These are phyloP conservation scores for Pseudomyrmex gracilis DNA, from an alignment of 1,140 invertebrate genomes.

Conservation along the genomic window DNA sequence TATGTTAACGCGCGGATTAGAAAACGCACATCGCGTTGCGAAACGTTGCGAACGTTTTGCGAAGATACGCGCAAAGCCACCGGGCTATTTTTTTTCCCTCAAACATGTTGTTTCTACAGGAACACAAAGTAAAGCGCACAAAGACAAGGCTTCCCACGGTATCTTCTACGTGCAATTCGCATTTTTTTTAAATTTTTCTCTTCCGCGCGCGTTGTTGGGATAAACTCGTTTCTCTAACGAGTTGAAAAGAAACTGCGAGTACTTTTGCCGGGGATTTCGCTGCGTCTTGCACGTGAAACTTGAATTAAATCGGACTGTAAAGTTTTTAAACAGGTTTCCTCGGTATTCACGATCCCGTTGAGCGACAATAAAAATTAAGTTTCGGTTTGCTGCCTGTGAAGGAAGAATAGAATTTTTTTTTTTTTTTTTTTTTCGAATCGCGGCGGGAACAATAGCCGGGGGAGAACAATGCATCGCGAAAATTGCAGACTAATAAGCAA, in stretches of 20 bases:
- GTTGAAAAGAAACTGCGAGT: too few species aligned
- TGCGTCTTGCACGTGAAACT: too few species aligned
- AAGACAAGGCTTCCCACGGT: too few species aligned
- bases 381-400: not conserved
- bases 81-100: not conserved
- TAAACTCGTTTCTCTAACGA: too few species aligned
- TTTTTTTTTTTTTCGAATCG: too few species aligned
- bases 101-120: slow-evolving; percentile 5
- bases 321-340: too few species aligned
- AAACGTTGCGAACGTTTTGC: too few species aligned
- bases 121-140: slow-evolving; percentile 7
- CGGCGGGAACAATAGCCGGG: too few species aligned
- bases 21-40: not conserved
- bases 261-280: too few species aligned
- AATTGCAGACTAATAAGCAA: not conserved
- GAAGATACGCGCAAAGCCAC: not conserved
- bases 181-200: not conserved
- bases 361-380: not conserved
- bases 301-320: too few species aligned
- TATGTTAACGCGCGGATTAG: not conserved
- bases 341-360: too few species aligned
- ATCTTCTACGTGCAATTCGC: not conserved
- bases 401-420: not conserved
- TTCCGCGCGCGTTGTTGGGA: too few species aligned
- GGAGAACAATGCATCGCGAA: not conserved